These are phyloP conservation scores for Rhopalosiphum nymphaeae DNA, from an alignment of 2,888 invertebrate species.

Conservation along the genomic window DNA sequence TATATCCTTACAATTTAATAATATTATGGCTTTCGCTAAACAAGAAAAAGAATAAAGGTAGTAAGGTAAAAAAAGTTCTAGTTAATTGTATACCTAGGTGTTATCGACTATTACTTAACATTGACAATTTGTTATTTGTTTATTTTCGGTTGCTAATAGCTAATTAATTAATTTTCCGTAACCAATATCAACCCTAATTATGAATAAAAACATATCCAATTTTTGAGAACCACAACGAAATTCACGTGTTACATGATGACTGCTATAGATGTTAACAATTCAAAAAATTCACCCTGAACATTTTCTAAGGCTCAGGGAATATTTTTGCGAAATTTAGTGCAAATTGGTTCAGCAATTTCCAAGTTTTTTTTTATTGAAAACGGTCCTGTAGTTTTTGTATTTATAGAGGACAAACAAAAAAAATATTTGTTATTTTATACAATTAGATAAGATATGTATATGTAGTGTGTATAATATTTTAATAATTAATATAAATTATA, in stretches of 20 bases:
- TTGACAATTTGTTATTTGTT: background rate
- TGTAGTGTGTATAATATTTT: background rate
- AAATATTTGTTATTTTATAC: background rate
- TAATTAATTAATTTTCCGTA: background rate
- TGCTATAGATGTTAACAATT: too few species aligned
- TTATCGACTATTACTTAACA: background rate
- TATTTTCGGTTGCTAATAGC: background rate
- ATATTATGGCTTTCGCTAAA: background rate
- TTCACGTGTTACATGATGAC: too few species aligned
- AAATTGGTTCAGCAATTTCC: background rate
- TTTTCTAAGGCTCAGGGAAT: background rate
- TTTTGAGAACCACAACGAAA: background rate
- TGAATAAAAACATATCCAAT: background rate
- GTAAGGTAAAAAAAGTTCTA: background rate
- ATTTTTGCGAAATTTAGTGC: background rate
- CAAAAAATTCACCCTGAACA: too few species aligned
- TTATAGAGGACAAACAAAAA: too few species aligned
- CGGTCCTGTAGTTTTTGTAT: too few species aligned
- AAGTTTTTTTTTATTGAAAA: background rate
- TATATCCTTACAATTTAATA: background rate
- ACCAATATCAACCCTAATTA: background rate
- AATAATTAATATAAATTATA: background rate
- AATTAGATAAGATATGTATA: background rate
- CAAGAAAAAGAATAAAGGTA: background rate
- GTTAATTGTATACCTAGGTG: background rate